Percentiles rank a stretch among this genome's conserved stretches.
These are phyloP conservation scores for Metopolophium dirhodum DNA, from an alignment of 1,140 invertebrate species.

Conservation along the genomic window DNA sequence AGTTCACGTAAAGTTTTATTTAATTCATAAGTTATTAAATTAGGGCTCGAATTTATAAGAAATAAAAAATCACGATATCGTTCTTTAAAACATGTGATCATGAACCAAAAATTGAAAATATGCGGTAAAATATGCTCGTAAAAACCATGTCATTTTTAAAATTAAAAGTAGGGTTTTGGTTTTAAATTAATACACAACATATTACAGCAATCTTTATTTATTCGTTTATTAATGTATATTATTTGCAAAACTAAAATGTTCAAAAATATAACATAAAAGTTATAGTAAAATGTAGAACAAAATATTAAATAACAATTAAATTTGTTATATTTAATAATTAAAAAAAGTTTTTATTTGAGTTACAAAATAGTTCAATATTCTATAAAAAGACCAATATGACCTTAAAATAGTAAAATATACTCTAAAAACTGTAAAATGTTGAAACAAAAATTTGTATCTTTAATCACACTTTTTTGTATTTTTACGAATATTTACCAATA, in stretches of 20 bases:
- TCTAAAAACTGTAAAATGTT: background rate
- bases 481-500: background rate
- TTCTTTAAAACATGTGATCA: background rate
- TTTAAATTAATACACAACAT: background rate
- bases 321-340: background rate
- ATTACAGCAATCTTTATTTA: background rate
- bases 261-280: background rate
- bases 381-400: background rate
- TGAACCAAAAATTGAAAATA: background rate
- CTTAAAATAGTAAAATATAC: background rate
- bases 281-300: background rate
- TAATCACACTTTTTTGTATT: background rate
- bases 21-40: background rate
- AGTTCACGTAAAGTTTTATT: background rate
- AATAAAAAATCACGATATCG: background rate
- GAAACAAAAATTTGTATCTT: background rate
- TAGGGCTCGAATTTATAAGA: background rate
- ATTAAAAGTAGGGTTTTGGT: background rate
- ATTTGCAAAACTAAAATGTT: background rate
- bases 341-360: background rate
- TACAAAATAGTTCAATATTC: background rate
- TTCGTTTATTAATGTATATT: background rate
- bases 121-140: background rate
- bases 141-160: too few species aligned
- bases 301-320: background rate